Evolutionary conservation across 2,797 vertebrate species (phyloP), one percentile per base, ranked within the genome.

Genomic region (Anas bernieri): DNA sequence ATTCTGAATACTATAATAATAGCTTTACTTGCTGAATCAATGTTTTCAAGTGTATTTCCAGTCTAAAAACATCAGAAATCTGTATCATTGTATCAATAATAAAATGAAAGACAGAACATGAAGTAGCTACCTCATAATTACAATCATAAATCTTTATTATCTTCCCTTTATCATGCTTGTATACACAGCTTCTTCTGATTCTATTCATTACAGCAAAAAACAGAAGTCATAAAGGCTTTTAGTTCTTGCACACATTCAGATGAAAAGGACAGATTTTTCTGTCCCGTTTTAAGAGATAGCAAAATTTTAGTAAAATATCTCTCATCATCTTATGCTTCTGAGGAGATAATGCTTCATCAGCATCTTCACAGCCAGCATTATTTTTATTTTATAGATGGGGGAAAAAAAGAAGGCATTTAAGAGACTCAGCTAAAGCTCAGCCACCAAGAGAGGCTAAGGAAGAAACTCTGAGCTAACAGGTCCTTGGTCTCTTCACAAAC

Each of bases 91-190:
- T 1, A 43, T 30, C 58, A 82, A 28, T 26, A 91, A 86, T 73
- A 85, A 95, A 88, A 33, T 17, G 1, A 61, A 92, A 82, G 92
- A 33, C 7, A 43, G 14, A 86, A 41, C n/a, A 85, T 31, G 64
- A 91, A 82, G 35, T 22, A 73, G 11, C n/a, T 92, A 78, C 50
- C 76, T 68, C 67, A 95, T 90, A 97, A 96, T 92, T 90, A 94
- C 55, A 93, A 87, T 68, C 78, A 73, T 50, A 94, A 26, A 72
- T 68, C 83, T 88, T 75, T 45, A 37, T n/a, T 75, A 64, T 69
- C 52, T 58, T 80, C 55, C 22, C 31, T 93, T 75, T 77, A 26
- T 37, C 58, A 35, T 5, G 17, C 62, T 83, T 28, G 26, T 78
- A 52, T 64, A 52, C 58, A 80, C 69, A 93, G 77, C 83, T 95